Conservation (phyloP, 2,797 vertebrate genomes). For the Helarctos malayanus region DNA sequence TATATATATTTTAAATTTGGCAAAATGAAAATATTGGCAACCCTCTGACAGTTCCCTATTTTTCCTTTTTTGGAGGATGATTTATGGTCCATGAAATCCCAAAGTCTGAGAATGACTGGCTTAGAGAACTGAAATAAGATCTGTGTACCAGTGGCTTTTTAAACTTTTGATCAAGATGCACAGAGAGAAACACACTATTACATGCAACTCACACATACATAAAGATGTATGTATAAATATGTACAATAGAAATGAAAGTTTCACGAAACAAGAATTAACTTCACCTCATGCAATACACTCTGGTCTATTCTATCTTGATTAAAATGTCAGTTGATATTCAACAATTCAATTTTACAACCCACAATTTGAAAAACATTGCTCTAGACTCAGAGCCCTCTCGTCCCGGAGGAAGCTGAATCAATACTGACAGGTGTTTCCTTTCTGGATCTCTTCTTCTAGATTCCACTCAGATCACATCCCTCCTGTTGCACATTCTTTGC, state of each 20-base stretch:
- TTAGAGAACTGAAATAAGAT: conserved; percentile 41
- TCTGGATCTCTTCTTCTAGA: conserved; percentile 27
- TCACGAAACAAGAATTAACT: background rate
- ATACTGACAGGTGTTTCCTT: conserved; percentile 79
- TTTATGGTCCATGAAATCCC: background rate
- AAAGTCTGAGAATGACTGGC: background rate
- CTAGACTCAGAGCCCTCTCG: background rate
- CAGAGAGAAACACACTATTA: background rate
- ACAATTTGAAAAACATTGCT: conserved; percentile 47
- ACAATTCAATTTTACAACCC: conserved; percentile 23
- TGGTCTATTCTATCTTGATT: background rate
- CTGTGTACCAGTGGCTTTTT: background rate
- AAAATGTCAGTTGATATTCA: background rate
- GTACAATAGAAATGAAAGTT: conserved; percentile 41
- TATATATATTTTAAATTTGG: background rate
- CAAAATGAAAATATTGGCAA: conserved; percentile 13
- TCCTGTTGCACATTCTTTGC: background rate
- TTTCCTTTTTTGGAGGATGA: conserved; percentile 11
- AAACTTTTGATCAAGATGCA: conserved; percentile 35
- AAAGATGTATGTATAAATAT: background rate
- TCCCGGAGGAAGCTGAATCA: conserved; percentile 45
- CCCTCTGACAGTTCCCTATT: background rate
- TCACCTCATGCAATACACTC: background rate
- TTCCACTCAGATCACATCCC: conserved; percentile 29
- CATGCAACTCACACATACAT: background rate